Evolutionary conservation across 1,140 invertebrate genomes (phyloP), one percentile per base, ranked within the genome.

Genomic region (Delia radicum): DNA sequence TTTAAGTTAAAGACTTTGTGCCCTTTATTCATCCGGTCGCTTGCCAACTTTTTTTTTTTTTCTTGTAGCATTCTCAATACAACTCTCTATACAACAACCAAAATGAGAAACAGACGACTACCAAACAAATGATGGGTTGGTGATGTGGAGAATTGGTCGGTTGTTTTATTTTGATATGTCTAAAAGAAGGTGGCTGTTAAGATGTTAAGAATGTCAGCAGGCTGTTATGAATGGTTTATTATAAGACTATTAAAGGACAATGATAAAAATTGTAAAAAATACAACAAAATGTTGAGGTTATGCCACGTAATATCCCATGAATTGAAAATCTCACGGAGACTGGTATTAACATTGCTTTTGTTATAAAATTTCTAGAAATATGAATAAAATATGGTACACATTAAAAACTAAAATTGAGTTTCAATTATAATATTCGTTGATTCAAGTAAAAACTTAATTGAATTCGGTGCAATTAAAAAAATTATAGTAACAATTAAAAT

Each of bases 1-100:
- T 83, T 81, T 78, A 80, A 83, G 78, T 81, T 79, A 77, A 83
- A 83, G 81, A 78, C 78, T 74, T 78, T 72, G 71, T 37, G 65
- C 29, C 29, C 65, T 37, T 69, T 69, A 33, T 69, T 33, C 18
- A 69, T 69, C 65, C 65, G 65, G 65, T 33, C 62, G 62, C 62
- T 65, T 69, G 65, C 65, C 65, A 69, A 69, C 31, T 13, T 24
- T 55, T 69, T 69, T 69, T 18, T 33, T 37, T 55, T 29, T 67
- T 31, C 8, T 18, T 67, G 15, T 37, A 67, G 63, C 28, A 18
- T 29, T 28, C 31, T 31, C 13, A 67, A 67, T 67, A 2, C n/a
- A 37, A 31, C 7, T 27, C 7, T 27, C 13, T 28, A 15, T 18
- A 31, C 28, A 28, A 65, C 62, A 27, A 31, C 63, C 27, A 29